Percentiles rank a stretch among this genome's conserved stretches.
These are phyloP conservation scores for Margaritifera margaritifera DNA, from an alignment of 2,888 invertebrate genomes.

Conservation along the genomic window DNA sequence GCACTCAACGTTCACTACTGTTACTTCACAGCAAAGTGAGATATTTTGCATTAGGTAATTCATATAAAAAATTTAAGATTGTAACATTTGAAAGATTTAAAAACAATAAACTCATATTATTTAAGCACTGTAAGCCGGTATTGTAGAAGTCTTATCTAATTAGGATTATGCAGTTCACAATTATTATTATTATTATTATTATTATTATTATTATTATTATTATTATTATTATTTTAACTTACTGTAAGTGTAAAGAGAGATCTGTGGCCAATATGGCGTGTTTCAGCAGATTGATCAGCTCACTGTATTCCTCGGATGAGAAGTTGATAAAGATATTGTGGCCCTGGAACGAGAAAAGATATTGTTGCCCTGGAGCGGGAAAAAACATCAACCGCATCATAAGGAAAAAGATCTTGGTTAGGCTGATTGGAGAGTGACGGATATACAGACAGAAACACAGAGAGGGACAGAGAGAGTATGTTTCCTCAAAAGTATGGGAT, in stretches of 20 bases:
- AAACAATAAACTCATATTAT: too few relatives aligned
- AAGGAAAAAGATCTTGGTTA: neutral
- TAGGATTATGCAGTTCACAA: too few relatives aligned
- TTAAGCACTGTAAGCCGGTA: too few relatives aligned
- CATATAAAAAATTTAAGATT: too few relatives aligned
- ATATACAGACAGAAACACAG: neutral
- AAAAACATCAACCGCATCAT: neutral
- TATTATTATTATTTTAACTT: slow-evolving; percentile 62
- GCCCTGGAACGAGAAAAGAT: slow-evolving; percentile 67
- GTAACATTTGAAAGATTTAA: too few relatives aligned
- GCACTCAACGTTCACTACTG: too few relatives aligned
- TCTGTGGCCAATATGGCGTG: slow-evolving; percentile 76
- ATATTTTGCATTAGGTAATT: too few relatives aligned
- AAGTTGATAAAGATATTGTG: slow-evolving; percentile 76
- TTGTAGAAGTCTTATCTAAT: too few relatives aligned
- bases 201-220: too few relatives aligned
- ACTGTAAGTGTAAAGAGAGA: slow-evolving; percentile 76
- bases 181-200: too few relatives aligned
- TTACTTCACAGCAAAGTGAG: too few relatives aligned
- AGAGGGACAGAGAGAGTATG: neutral
- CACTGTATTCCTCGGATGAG: slow-evolving; percentile 74
- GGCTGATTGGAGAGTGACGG: neutral
- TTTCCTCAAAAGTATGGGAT: neutral
- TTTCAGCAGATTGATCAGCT: slow-evolving; percentile 75
- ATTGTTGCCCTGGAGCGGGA: too few relatives aligned